A percentile compares a stretch with the other conserved stretches of the same genome.
phyloP scores from a whole-genome alignment of 2,113 vertebrate species.

The Syngnathus typhle region DNA sequence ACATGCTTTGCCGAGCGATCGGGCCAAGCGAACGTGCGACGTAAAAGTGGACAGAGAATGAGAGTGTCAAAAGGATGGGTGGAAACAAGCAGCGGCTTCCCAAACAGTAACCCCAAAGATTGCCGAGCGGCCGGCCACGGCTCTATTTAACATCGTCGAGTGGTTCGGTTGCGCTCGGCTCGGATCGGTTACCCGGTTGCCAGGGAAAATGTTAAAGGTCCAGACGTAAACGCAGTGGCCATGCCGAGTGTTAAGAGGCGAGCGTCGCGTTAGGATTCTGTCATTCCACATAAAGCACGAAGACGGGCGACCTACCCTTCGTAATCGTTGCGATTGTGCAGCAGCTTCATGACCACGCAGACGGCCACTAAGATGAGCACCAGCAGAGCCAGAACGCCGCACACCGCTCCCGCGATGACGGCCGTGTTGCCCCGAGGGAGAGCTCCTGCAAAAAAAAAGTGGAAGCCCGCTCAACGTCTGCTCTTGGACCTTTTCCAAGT shows the following conservation, averaged over 20 bases:
- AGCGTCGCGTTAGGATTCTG: too few species aligned
- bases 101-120: conserved; percentile 25
- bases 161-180: not conserved
- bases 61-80: conserved; percentile 1
- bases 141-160: not conserved
- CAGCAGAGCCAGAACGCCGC: conserved; percentile 75
- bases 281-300: not conserved
- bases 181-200: not conserved
- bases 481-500: not conserved
- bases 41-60: not conserved
- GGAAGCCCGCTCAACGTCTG: too few species aligned
- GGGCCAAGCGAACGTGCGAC: not conserved
- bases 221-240: not conserved
- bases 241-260: not conserved
- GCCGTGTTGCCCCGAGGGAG: conserved; percentile 56
- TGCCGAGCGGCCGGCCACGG: not conserved
- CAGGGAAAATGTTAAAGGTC: not conserved
- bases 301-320: conserved; percentile 75
- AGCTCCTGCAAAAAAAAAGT: conserved; percentile 47
- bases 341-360: conserved; percentile 77
- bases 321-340: conserved; percentile 77
- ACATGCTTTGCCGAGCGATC: not conserved
- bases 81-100: conserved; percentile 39
- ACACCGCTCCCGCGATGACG: conserved; percentile 77
- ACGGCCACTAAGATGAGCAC: conserved; percentile 74